These are phyloP conservation scores for Amiota minor DNA, from an alignment of 2,888 invertebrate genomes.

Conservation along the genomic window DNA sequence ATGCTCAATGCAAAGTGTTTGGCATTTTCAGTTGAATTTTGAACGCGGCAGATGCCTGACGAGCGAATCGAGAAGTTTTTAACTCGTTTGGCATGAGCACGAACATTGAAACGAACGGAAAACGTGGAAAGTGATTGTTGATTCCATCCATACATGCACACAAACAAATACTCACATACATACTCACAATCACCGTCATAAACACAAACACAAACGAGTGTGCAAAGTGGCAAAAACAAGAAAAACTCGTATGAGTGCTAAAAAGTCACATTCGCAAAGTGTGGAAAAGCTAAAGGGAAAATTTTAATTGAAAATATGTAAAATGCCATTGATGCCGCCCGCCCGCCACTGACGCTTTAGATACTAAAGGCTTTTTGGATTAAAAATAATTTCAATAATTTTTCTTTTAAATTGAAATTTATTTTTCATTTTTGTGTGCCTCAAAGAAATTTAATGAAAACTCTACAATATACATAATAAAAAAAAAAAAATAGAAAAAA, in stretches of 20 bases:
- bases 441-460: neutral
- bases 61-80: constrained; percentile 24
- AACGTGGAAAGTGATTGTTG: constrained; percentile 28
- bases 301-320: constrained; percentile 12
- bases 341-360: neutral
- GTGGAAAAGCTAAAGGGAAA: neutral
- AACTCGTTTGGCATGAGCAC: constrained; percentile 30
- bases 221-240: too few relatives aligned
- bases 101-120: constrained; percentile 1
- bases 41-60: constrained; percentile 56
- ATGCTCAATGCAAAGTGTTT: constrained; percentile 39
- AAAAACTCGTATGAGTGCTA: too few relatives aligned
- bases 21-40: constrained; percentile 60
- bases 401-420: neutral
- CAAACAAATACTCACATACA: constrained; percentile 32
- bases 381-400: constrained; percentile 27
- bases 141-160: constrained; percentile 32
- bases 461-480: neutral
- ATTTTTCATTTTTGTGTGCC: too few relatives aligned
- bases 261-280: constrained; percentile 12
- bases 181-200: neutral
- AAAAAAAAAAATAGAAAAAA: neutral
- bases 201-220: constrained; percentile 13
- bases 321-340: neutral
- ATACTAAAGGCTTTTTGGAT: constrained; percentile 21